A percentile compares a stretch with the other conserved stretches of the same genome.
These are phyloP conservation scores for Drosophila obscura DNA, from an alignment of 1,140 invertebrate species.

Conservation along the genomic window DNA sequence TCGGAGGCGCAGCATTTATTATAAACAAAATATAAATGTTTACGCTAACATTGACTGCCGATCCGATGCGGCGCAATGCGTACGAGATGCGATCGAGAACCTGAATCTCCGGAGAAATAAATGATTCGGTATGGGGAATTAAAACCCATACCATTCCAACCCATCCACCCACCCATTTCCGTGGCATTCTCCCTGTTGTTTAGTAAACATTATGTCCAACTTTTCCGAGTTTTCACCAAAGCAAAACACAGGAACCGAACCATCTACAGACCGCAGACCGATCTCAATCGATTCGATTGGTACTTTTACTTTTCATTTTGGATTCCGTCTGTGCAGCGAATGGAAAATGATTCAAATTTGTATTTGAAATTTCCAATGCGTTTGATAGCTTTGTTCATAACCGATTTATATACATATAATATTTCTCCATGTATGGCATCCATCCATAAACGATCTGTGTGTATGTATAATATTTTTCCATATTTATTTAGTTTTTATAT, in stretches of 20 bases:
- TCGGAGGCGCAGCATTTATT: slow-evolving; percentile 32
- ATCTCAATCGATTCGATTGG: slow-evolving; percentile 25
- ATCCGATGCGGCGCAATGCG: neutral
- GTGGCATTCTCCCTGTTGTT: slow-evolving; percentile 46
- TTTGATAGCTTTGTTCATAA: slow-evolving; percentile 62
- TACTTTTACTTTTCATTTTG: slow-evolving; percentile 66
- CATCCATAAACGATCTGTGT: no score
- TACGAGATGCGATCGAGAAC: slow-evolving; percentile 28
- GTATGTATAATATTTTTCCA: slow-evolving; percentile 22
- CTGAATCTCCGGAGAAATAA: slow-evolving; percentile 17
- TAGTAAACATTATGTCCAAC: slow-evolving; percentile 59
- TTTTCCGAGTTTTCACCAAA: slow-evolving; percentile 18
- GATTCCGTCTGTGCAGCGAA: slow-evolving; percentile 27
- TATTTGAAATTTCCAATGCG: slow-evolving; percentile 55
- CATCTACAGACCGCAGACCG: slow-evolving; percentile 10
- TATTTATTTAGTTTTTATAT: slow-evolving; percentile 12
- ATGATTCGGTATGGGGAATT: neutral
- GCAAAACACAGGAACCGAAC: slow-evolving; percentile 17
- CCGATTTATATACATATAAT: slow-evolving; percentile 19
- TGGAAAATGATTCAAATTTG: slow-evolving; percentile 65
- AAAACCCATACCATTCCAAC: neutral
- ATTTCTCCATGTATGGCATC: slow-evolving; percentile 1
- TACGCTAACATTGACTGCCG: slow-evolving; percentile 75
- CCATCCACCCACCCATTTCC: slow-evolving; percentile 42
- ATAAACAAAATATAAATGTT: slow-evolving; percentile 56